These are phyloP conservation scores for Trichogramma evanescens DNA, from an alignment of 2,888 invertebrate species.

Conservation along the genomic window DNA sequence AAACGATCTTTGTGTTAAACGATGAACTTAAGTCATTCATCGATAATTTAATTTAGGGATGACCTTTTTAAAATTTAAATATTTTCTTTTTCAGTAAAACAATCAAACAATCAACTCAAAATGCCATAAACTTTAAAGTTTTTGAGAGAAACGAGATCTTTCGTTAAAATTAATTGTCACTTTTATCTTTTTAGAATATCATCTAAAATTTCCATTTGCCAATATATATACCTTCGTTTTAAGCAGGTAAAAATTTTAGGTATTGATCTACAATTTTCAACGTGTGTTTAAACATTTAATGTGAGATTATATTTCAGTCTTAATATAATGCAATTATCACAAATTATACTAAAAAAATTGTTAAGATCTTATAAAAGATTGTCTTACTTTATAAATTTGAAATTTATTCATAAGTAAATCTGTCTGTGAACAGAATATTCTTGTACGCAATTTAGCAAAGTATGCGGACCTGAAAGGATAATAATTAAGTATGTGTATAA, in stretches of 20 bases:
- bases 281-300: background rate
- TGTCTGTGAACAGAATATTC: slow-evolving; percentile 19
- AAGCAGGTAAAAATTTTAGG: background rate
- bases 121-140: too few relatives aligned
- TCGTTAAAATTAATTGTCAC: too few relatives aligned
- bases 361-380: slow-evolving; percentile 12
- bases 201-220: too few relatives aligned
- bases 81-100: too few relatives aligned
- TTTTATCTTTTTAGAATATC: too few relatives aligned
- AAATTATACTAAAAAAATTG: slow-evolving; percentile 12
- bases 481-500: slow-evolving; percentile 37
- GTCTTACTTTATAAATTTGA: slow-evolving; percentile 12
- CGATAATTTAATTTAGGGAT: background rate
- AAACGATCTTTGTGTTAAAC: background rate
- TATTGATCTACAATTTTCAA: slow-evolving; percentile 3
- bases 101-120: too few relatives aligned
- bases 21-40: background rate
- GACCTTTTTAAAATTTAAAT: background rate
- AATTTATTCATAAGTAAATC: slow-evolving; percentile 16
- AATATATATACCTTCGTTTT: background rate
- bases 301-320: slow-evolving; percentile 16
- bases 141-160: too few relatives aligned
- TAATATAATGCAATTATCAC: slow-evolving; percentile 10
- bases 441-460: slow-evolving; percentile 13
- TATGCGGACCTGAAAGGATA: slow-evolving; percentile 18